These are phyloP conservation scores for Corythaeola cristata DNA, from an alignment of 2,113 vertebrate species.

Conservation along the genomic window DNA sequence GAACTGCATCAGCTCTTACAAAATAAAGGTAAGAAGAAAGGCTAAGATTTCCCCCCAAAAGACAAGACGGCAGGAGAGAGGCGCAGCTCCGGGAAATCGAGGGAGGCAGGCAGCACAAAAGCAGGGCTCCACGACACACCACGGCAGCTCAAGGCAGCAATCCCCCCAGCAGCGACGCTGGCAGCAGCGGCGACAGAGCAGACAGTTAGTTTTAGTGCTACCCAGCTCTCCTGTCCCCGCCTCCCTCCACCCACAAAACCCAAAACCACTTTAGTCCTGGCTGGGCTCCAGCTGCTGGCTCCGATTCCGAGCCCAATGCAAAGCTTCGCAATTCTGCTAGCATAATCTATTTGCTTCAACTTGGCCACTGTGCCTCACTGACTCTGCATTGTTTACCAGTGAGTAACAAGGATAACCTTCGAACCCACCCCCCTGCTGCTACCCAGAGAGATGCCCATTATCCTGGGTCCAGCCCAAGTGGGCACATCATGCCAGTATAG, in stretches of 20 bases:
- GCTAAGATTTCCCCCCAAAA: constrained; percentile 60
- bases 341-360: constrained; percentile 74
- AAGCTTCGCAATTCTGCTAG: constrained; percentile 77
- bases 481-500: neutral
- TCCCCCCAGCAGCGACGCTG: constrained; percentile 52
- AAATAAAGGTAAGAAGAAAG: constrained; percentile 72
- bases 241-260: constrained; percentile 78
- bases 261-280: constrained; percentile 83
- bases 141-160: constrained; percentile 53
- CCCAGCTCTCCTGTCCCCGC: constrained; percentile 74
- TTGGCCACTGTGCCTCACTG: constrained; percentile 71
- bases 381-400: constrained; percentile 73
- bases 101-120: constrained; percentile 31
- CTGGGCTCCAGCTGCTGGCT: constrained; percentile 84
- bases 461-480: neutral
- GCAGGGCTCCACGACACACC: constrained; percentile 53
- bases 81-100: constrained; percentile 18
- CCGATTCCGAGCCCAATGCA: constrained; percentile 82
- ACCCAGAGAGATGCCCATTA: neutral
- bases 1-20: constrained; percentile 79
- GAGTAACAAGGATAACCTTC: constrained; percentile 63
- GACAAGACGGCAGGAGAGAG: constrained; percentile 21
- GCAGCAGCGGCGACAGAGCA: constrained; percentile 60
- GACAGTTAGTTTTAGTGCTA: constrained; percentile 77
- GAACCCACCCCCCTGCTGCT: neutral